Evolutionary conservation across 2,113 vertebrate genomes (phyloP).

Genomic region (Siniperca chuatsi): DNA sequence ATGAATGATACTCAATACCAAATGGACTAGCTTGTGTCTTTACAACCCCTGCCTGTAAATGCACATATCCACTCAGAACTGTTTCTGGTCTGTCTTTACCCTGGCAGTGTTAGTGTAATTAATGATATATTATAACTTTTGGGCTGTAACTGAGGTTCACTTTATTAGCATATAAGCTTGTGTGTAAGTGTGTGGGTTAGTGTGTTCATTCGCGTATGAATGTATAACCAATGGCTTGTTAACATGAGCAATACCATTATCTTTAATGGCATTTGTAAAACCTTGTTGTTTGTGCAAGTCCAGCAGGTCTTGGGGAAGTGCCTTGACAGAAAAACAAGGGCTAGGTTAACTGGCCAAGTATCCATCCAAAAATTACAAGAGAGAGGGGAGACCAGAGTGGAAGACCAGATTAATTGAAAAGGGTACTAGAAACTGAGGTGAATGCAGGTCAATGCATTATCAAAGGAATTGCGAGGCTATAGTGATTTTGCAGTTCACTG

Average conservation of each 20-base stretch:
- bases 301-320: slow-evolving; percentile 39
- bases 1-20: neutral
- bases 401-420: slow-evolving; percentile 13
- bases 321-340: slow-evolving; percentile 21
- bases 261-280: slow-evolving; percentile 58
- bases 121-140: neutral
- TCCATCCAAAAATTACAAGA: slow-evolving; percentile 57
- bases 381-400: slow-evolving; percentile 9
- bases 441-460: neutral
- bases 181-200: neutral
- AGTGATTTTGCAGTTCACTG: neutral
- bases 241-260: slow-evolving; percentile 50
- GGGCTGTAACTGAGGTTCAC: neutral
- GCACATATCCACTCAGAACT: neutral
- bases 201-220: slow-evolving; percentile 25
- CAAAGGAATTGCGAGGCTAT: neutral
- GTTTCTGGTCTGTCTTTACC: neutral
- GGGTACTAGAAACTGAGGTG: neutral
- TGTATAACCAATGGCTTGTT: slow-evolving; percentile 46
- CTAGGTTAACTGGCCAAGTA: slow-evolving; percentile 35
- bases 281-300: slow-evolving; percentile 55
- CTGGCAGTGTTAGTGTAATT: neutral
- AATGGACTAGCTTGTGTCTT: neutral
- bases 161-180: slow-evolving; percentile 22
- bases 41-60: neutral